Conservation (phyloP, 2,888 invertebrate species). For the Athrips mouffetella region DNA sequence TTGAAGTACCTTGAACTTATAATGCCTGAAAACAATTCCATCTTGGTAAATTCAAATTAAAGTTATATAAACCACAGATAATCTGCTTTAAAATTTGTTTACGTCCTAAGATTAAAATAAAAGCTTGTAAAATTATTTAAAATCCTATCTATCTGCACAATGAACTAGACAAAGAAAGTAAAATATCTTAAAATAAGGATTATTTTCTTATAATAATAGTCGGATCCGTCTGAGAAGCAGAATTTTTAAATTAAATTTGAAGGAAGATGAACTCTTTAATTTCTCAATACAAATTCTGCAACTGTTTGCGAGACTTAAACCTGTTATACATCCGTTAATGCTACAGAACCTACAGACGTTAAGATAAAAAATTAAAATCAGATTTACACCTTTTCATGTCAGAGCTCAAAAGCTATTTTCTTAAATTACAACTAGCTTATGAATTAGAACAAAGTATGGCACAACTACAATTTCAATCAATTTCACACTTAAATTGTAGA, state of each 20-base stretch:
- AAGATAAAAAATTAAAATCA: not conserved
- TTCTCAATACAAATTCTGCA: not conserved
- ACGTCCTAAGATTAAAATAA: not conserved
- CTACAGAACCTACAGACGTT: not conserved
- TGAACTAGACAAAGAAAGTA: not conserved
- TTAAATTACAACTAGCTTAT: constrained; percentile 4
- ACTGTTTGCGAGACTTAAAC: not conserved
- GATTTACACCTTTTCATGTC: too few relatives aligned
- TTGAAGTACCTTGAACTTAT: too few relatives aligned
- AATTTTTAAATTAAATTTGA: constrained; percentile 12
- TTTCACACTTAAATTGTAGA: constrained; percentile 26
- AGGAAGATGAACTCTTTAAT: not conserved
- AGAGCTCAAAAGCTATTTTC: not conserved
- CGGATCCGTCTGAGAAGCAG: constrained; percentile 20
- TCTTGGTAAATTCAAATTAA: too few relatives aligned
- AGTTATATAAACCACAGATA: too few relatives aligned
- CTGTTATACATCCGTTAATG: not conserved
- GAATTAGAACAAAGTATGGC: constrained; percentile 28
- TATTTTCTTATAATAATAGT: constrained; percentile 29
- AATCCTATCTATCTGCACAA: not conserved
- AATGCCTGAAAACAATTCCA: too few relatives aligned
- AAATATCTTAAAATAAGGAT: constrained; percentile 4
- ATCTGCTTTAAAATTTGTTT: too few relatives aligned
- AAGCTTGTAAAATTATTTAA: not conserved
- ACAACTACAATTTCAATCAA: constrained; percentile 32